Percentiles rank a stretch among this genome's conserved stretches.
Conservation (phyloP, 2,113 vertebrate species). For the Mola mola region DNA sequence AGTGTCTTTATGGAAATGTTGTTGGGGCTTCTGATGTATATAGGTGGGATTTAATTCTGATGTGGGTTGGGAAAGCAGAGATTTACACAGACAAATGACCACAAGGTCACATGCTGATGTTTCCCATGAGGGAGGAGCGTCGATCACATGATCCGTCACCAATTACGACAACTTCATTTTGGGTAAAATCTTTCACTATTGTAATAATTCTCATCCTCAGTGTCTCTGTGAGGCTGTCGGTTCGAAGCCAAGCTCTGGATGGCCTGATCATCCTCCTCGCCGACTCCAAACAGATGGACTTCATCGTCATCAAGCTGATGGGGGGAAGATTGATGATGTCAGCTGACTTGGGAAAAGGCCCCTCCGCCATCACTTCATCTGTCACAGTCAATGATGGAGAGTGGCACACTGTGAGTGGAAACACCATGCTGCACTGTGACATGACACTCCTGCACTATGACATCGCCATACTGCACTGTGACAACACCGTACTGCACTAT, state of each 20-base stretch:
- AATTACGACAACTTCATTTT: too few relatives aligned
- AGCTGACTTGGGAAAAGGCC: slow-evolving; percentile 90
- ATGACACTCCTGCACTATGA: not conserved
- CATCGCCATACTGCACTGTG: too few relatives aligned
- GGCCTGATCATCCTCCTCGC: slow-evolving; percentile 89
- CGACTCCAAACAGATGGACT: slow-evolving; percentile 89
- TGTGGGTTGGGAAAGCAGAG: too few relatives aligned
- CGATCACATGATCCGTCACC: too few relatives aligned
- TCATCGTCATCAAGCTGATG: slow-evolving; percentile 84
- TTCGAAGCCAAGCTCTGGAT: slow-evolving; percentile 86
- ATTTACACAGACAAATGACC: too few relatives aligned
- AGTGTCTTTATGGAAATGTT: too few relatives aligned
- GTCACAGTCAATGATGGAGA: slow-evolving; percentile 84
- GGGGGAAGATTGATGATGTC: slow-evolving; percentile 84
- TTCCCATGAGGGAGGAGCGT: too few relatives aligned
- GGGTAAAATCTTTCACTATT: not conserved
- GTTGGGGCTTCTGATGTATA: too few relatives aligned
- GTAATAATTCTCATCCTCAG: slow-evolving; percentile 71
- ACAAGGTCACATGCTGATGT: too few relatives aligned
- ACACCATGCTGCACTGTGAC: too few relatives aligned
- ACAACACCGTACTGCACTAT: too few relatives aligned
- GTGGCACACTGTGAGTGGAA: slow-evolving; percentile 91
- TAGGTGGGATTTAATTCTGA: too few relatives aligned
- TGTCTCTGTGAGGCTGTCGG: slow-evolving; percentile 83
- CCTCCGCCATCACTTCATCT: slow-evolving; percentile 81